Conservation (phyloP, 2,888 invertebrate species). For the Cyclophora albipunctata region DNA sequence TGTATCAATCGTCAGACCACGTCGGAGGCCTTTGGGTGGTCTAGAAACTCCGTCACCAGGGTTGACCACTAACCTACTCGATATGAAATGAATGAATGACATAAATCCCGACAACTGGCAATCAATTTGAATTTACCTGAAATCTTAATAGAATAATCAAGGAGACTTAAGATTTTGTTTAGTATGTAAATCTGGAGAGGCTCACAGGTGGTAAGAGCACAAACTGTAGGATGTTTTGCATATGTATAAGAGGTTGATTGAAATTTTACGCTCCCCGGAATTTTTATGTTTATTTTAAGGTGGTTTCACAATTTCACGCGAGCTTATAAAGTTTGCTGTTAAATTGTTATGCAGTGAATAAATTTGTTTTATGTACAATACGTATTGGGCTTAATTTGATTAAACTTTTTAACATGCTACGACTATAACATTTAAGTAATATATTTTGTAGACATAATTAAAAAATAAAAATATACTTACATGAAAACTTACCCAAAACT, state of each 20-base stretch:
- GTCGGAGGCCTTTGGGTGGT: no score
- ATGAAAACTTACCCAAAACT: no score
- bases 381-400: slow-evolving; percentile 1
- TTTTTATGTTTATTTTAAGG: slow-evolving; percentile 66
- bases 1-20: no score
- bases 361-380: slow-evolving; percentile 16
- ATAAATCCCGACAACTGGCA: no score
- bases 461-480: no score
- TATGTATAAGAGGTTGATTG: slow-evolving; percentile 68
- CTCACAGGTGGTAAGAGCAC: not conserved
- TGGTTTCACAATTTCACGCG: slow-evolving; percentile 50
- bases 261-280: slow-evolving; percentile 63
- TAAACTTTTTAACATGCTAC: not conserved
- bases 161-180: not conserved
- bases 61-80: no score
- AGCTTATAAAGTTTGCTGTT: slow-evolving; percentile 39
- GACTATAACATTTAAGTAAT: no score
- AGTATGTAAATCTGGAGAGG: not conserved
- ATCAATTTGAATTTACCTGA: no score
- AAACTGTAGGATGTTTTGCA: slow-evolving; percentile 38
- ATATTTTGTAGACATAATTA: no score
- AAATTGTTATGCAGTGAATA: slow-evolving; percentile 32
- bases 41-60: no score
- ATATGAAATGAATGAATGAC: no score
- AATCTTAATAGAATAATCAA: no score